Percentiles rank a stretch among this genome's conserved stretches.
Conservation (phyloP, 1,140 invertebrate species). For the Metopolophium dirhodum region DNA sequence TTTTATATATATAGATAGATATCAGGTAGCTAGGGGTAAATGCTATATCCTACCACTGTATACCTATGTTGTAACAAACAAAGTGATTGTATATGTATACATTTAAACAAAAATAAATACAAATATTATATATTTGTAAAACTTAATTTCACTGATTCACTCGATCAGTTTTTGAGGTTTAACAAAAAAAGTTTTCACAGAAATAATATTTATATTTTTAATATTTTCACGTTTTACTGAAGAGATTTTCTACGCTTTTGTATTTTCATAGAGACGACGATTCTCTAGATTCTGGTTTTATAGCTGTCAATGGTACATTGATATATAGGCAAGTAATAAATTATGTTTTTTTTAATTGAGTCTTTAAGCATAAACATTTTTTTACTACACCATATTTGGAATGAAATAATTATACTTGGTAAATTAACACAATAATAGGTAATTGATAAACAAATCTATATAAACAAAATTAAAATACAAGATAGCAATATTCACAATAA, state of each 20-base stretch:
- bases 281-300: no score
- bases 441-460: neutral
- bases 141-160: neutral
- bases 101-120: no score
- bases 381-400: neutral
- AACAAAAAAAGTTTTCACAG: neutral
- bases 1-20: no score
- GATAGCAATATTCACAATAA: neutral
- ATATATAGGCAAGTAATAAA: neutral
- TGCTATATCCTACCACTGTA: neutral
- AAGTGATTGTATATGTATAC: no score
- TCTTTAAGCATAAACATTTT: neutral
- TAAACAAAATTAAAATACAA: neutral
- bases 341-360: neutral
- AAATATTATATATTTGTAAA: neutral
- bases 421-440: neutral
- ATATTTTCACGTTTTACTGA: neutral
- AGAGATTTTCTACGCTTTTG: no score
- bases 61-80: neutral
- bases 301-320: no score
- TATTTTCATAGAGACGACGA: no score
- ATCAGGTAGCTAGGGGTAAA: neutral
- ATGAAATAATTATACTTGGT: neutral
- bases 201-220: neutral
- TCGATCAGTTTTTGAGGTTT: neutral